Percentiles rank a stretch among this genome's conserved stretches.
These are phyloP conservation scores for Atopsyche davidsoni DNA, from an alignment of 1,140 invertebrate genomes.

Conservation along the genomic window DNA sequence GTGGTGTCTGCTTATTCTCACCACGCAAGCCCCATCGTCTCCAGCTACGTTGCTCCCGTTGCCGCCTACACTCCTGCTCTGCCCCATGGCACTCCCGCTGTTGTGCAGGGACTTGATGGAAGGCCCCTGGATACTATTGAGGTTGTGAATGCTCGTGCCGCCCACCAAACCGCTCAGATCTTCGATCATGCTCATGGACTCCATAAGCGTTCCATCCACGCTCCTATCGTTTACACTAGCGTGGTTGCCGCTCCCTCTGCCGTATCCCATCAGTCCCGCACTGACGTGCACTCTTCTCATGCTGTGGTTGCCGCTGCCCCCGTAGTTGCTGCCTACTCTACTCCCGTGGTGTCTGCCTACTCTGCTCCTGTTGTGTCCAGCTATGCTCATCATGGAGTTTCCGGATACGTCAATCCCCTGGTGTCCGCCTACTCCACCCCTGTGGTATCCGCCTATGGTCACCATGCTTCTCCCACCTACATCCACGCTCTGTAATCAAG, in stretches of 20 bases:
- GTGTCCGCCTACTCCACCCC: slow-evolving; percentile 26
- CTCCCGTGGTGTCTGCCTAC: slow-evolving; percentile 20
- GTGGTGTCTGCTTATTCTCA: slow-evolving; percentile 16
- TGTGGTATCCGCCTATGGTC: slow-evolving; percentile 13
- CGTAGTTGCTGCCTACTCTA: slow-evolving; percentile 22
- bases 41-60: slow-evolving; percentile 37
- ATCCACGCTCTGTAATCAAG: no score
- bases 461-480: no score
- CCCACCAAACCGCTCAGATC: slow-evolving; percentile 39
- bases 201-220: slow-evolving; percentile 33
- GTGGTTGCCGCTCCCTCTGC: slow-evolving; percentile 19
- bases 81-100: slow-evolving; percentile 39
- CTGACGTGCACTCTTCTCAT: slow-evolving; percentile 24
- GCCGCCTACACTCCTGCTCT: slow-evolving; percentile 36
- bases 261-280: slow-evolving; percentile 24
- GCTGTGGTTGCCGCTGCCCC: slow-evolving; percentile 29
- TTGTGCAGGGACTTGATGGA: slow-evolving; percentile 36
- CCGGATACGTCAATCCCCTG: slow-evolving; percentile 16
- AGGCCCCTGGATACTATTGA: slow-evolving; percentile 40
- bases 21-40: slow-evolving; percentile 14
- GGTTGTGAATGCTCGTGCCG: slow-evolving; percentile 45
- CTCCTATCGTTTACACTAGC: slow-evolving; percentile 34
- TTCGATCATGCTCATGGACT: slow-evolving; percentile 37
- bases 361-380: slow-evolving; percentile 10
- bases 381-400: slow-evolving; percentile 2